Conservation (phyloP, 2,113 vertebrate genomes). For the Castor canadensis region DNA sequence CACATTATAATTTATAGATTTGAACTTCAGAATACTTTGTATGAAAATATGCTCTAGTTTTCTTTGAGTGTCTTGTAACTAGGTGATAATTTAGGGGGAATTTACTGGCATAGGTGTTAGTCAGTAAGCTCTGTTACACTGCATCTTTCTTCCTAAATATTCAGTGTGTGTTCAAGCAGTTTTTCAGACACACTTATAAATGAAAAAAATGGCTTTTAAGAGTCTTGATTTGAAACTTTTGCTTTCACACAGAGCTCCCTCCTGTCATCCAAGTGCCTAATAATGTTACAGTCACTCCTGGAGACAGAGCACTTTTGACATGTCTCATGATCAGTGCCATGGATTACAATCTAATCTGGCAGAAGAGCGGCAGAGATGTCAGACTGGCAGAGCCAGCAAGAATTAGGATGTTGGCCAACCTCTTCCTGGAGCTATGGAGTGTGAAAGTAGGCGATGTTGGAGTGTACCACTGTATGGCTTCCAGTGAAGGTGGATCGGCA, state of each 20-base stretch:
- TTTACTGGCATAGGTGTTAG: neutral
- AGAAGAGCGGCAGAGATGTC: slow-evolving; percentile 84
- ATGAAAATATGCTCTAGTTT: neutral
- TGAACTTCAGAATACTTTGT: neutral
- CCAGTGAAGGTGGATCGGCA: slow-evolving; percentile 90
- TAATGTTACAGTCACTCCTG: slow-evolving; percentile 88
- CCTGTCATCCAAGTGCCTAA: slow-evolving; percentile 87
- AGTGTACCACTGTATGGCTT: slow-evolving; percentile 88
- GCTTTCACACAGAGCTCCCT: slow-evolving; percentile 90
- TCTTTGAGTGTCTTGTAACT: neutral
- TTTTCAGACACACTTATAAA: neutral
- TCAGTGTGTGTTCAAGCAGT: neutral
- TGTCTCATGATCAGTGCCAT: slow-evolving; percentile 90
- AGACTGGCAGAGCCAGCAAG: slow-evolving; percentile 80
- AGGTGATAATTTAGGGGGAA: neutral
- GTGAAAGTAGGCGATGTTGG: slow-evolving; percentile 87
- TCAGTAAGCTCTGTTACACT: neutral
- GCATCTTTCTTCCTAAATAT: neutral
- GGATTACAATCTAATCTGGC: slow-evolving; percentile 94
- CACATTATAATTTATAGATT: neutral
- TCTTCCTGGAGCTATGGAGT: slow-evolving; percentile 88
- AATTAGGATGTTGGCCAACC: slow-evolving; percentile 84
- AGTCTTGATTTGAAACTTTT: neutral
- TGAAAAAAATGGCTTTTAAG: neutral
- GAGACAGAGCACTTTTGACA: slow-evolving; percentile 87